Percentiles rank a stretch among this genome's conserved stretches.
Evolutionary conservation across 1,140 invertebrate species (phyloP).

Genomic region (Plectrocnemia conspersa): DNA sequence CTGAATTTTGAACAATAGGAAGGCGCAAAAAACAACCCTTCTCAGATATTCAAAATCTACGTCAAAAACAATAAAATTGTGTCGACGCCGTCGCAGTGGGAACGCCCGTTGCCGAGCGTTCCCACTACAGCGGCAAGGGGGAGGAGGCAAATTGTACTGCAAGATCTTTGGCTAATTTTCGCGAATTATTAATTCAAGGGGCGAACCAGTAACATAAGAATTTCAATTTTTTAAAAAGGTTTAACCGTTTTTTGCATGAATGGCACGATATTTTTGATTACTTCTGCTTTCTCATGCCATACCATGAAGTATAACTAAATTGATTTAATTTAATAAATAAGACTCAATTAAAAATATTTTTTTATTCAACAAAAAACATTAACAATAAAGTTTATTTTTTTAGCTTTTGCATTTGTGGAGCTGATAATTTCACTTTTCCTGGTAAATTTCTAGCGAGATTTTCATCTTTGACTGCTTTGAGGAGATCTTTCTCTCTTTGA

Average conservation of each 20-base stretch:
- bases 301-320: slow-evolving; percentile 1
- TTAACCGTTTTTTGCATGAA: neutral
- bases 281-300: neutral
- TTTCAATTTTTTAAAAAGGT: neutral
- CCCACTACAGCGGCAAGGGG: too few species aligned
- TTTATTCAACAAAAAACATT: too few species aligned
- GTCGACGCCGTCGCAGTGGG: too few species aligned
- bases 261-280: too few species aligned
- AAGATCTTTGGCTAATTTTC: neutral
- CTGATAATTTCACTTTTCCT: slow-evolving; percentile 94
- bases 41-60: too few species aligned
- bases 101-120: too few species aligned
- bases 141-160: neutral
- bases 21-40: too few species aligned
- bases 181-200: too few species aligned
- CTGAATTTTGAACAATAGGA: too few species aligned
- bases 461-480: slow-evolving; percentile 92
- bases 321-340: neutral
- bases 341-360: neutral
- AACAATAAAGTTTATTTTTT: slow-evolving; percentile 42
- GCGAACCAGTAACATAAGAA: neutral
- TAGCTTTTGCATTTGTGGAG: slow-evolving; percentile 66
- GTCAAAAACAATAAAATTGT: too few species aligned
- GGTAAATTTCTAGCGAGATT: slow-evolving; percentile 91
- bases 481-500: slow-evolving; percentile 82